Conservation (phyloP, 1,140 invertebrate genomes). For the Helicoverpa zea region DNA sequence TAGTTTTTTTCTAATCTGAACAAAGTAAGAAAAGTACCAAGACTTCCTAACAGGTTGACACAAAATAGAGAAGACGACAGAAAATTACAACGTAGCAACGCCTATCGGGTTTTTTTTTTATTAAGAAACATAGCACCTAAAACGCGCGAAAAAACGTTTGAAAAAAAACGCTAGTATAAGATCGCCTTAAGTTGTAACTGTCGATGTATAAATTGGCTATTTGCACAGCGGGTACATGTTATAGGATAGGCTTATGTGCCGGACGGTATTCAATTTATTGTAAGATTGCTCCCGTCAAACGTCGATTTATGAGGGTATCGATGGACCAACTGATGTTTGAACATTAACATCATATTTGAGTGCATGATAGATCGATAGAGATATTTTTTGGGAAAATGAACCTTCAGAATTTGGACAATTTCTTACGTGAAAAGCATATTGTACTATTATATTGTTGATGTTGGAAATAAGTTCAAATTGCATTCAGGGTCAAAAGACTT, state of each 20-base stretch:
- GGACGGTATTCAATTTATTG: slow-evolving; percentile 58
- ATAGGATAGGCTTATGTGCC: slow-evolving; percentile 35
- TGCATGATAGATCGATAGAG: slow-evolving; percentile 6
- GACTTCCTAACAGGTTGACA: too few relatives aligned
- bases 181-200: neutral
- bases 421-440: neutral
- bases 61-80: too few relatives aligned
- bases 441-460: too few relatives aligned
- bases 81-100: too few relatives aligned
- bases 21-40: too few relatives aligned
- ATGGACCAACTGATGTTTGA: slow-evolving; percentile 8
- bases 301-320: slow-evolving; percentile 49
- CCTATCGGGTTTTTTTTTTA: too few relatives aligned
- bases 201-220: slow-evolving; percentile 51
- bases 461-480: too few relatives aligned
- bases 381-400: neutral
- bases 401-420: neutral
- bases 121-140: too few relatives aligned
- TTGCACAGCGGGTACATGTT: slow-evolving; percentile 46
- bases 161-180: too few relatives aligned
- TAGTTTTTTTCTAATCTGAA: too few relatives aligned
- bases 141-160: too few relatives aligned
- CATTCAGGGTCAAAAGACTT: too few relatives aligned
- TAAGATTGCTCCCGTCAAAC: slow-evolving; percentile 47
- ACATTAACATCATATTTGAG: slow-evolving; percentile 35